Evolutionary conservation across 2,797 vertebrate genomes (phyloP).

Genomic region (Pseudochromis fuscus): DNA sequence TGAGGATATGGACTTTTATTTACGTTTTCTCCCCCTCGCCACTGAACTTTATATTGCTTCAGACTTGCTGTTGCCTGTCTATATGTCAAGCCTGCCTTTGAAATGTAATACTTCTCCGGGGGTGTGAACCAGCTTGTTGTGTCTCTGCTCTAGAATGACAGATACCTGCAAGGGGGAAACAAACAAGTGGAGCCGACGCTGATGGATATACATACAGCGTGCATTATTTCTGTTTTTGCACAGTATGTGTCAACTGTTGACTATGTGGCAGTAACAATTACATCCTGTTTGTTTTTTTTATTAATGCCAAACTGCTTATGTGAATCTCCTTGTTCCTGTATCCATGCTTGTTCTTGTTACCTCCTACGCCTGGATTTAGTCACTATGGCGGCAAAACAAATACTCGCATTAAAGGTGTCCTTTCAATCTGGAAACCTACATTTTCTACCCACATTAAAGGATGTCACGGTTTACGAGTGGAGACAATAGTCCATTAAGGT

Average conservation of each 20-base stretch:
- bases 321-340: constrained; percentile 60
- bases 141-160: constrained; percentile 63
- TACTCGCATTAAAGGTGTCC: constrained; percentile 59
- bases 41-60: constrained; percentile 43
- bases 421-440: constrained; percentile 51
- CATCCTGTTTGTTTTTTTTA: constrained; percentile 28
- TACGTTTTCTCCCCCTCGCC: constrained; percentile 12
- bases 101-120: constrained; percentile 73
- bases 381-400: constrained; percentile 80
- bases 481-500: constrained; percentile 70
- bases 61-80: constrained; percentile 70
- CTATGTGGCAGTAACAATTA: constrained; percentile 23
- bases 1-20: constrained; percentile 42
- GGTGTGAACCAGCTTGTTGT: constrained; percentile 67
- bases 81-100: constrained; percentile 69
- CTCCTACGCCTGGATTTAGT: constrained; percentile 66
- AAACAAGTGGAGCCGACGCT: constrained; percentile 62
- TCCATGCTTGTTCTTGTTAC: constrained; percentile 58
- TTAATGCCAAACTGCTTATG: constrained; percentile 54
- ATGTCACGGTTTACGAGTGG: constrained; percentile 54
- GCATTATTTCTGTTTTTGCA: constrained; percentile 7
- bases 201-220: constrained; percentile 44
- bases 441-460: constrained; percentile 73
- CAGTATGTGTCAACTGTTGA: constrained; percentile 16
- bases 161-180: constrained; percentile 69